A percentile compares a stretch with the other conserved stretches of the same genome.
Evolutionary conservation across 1,140 invertebrate species (phyloP).

Genomic region (Ostrea denselamellosa): DNA sequence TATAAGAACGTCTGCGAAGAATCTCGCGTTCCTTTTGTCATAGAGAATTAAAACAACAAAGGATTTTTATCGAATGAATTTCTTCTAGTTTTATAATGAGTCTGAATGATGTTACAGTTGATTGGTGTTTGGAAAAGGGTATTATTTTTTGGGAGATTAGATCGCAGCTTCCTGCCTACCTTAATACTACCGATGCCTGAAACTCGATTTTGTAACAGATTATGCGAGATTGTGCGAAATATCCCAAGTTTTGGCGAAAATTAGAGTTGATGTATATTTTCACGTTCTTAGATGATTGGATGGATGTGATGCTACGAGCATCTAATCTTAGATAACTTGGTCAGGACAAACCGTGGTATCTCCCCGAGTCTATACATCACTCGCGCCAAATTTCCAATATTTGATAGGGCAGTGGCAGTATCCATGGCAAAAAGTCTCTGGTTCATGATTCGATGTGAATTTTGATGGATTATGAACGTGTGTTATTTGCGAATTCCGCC

Average conservation of each 20-base stretch:
- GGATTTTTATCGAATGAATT: conserved; percentile 19
- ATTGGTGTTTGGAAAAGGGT: neutral
- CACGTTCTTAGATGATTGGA: conserved; percentile 20
- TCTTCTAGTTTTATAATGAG: neutral
- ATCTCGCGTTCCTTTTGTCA: neutral
- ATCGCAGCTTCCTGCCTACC: conserved; percentile 15
- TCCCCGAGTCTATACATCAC: neutral
- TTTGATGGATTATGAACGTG: conserved; percentile 22
- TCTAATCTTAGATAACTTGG: conserved; percentile 30
- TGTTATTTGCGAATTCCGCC: neutral
- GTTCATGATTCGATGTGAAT: conserved; percentile 37
- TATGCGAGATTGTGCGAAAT: conserved; percentile 32
- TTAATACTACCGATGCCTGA: conserved; percentile 22
- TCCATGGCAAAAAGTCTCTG: neutral
- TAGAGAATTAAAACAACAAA: neutral
- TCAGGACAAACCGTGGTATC: conserved; percentile 23
- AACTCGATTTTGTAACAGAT: conserved; percentile 9
- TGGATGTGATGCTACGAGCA: conserved; percentile 11
- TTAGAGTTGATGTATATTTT: conserved; percentile 31
- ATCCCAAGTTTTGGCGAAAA: neutral
- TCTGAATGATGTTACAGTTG: neutral
- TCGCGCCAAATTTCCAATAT: conserved; percentile 32
- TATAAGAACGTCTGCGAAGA: neutral
- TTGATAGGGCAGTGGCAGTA: conserved; percentile 27
- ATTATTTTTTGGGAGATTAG: neutral